Conservation (phyloP, 2,113 vertebrate species). For the Phrynocephalus versicolor region DNA sequence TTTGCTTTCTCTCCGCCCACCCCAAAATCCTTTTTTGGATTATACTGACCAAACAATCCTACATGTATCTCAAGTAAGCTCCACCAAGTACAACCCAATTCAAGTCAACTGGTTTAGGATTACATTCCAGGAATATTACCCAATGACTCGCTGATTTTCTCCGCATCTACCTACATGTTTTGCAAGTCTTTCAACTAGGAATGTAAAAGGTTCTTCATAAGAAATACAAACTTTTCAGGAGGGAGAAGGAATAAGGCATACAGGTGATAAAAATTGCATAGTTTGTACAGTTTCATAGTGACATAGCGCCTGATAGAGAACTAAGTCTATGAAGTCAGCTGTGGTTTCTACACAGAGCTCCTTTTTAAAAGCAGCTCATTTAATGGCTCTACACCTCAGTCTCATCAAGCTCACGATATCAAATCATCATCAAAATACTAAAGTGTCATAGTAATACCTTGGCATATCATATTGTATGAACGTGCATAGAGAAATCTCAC, state of each 20-base stretch:
- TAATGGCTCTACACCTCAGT: neutral
- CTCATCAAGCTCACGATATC: conserved; percentile 20
- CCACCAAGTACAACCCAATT: neutral
- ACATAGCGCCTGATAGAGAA: conserved; percentile 34
- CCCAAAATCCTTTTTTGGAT: too few species aligned
- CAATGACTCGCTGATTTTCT: conserved; percentile 31
- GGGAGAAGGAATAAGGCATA: conserved; percentile 30
- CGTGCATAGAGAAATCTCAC: neutral
- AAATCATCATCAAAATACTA: conserved; percentile 1
- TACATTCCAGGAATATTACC: neutral
- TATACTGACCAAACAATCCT: neutral
- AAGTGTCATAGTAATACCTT: conserved; percentile 37
- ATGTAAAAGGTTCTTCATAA: conserved; percentile 11
- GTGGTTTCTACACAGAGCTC: neutral
- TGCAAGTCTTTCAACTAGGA: conserved; percentile 22
- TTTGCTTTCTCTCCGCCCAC: neutral
- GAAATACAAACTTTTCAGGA: conserved; percentile 34
- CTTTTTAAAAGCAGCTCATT: neutral
- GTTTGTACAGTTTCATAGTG: conserved; percentile 8
- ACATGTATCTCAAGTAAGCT: neutral
- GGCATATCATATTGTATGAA: neutral
- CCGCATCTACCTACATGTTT: conserved; percentile 51
- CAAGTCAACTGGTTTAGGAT: too few species aligned
- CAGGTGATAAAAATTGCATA: conserved; percentile 56
- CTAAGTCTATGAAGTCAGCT: neutral